Conservation (phyloP, 2,113 vertebrate species). For the Plectropomus leopardus region DNA sequence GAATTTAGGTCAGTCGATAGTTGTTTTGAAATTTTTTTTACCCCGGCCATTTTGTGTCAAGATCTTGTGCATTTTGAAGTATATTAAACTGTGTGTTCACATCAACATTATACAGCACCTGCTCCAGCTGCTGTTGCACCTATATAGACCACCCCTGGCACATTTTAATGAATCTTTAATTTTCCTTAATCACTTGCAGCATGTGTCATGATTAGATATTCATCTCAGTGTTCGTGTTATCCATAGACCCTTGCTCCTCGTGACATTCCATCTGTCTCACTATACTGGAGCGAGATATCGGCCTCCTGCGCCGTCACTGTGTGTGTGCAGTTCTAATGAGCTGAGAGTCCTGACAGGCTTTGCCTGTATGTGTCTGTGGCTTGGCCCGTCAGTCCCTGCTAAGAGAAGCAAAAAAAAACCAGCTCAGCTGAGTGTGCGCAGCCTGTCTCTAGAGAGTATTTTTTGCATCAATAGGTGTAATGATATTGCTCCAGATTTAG, state of each 20-base stretch:
- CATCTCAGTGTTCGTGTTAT: conserved; percentile 53
- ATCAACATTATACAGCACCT: background rate
- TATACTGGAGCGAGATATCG: conserved; percentile 73
- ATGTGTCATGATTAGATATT: conserved; percentile 57
- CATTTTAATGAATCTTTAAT: conserved; percentile 44
- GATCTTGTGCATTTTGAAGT: background rate
- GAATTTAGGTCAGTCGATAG: conserved; percentile 12
- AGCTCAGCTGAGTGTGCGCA: conserved; percentile 23
- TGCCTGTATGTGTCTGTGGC: conserved; percentile 50
- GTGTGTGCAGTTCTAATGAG: conserved; percentile 72
- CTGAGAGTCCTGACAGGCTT: conserved; percentile 71
- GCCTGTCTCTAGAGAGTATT: conserved; percentile 12
- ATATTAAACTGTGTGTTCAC: background rate
- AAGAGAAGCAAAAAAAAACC: conserved; percentile 45
- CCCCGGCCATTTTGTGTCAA: conserved; percentile 2
- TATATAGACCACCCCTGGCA: conserved; percentile 7
- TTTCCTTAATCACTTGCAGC: conserved; percentile 29
- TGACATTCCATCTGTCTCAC: conserved; percentile 78
- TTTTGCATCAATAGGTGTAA: conserved; percentile 33
- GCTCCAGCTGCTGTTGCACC: background rate
- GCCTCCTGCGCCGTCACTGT: conserved; percentile 72
- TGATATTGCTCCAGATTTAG: conserved; percentile 2
- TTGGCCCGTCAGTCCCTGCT: conserved; percentile 53
- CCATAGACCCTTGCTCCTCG: conserved; percentile 51
- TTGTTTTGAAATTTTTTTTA: conserved; percentile 4